Evolutionary conservation across 2,888 invertebrate species (phyloP), one percentile per base, ranked within the genome.

Genomic region (Mythimna ferrago): DNA sequence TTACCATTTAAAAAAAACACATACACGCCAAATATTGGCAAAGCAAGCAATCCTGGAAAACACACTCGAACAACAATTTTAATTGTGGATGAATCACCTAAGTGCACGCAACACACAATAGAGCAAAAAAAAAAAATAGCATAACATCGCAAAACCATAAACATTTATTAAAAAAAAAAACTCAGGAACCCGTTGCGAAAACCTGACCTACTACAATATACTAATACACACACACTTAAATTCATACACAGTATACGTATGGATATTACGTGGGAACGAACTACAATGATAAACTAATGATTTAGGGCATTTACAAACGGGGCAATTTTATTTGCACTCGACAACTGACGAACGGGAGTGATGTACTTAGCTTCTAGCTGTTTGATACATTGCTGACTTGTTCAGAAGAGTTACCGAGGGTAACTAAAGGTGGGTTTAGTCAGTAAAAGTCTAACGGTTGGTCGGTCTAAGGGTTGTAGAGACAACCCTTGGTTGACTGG

Each of bases 191-290:
- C 78, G 86, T 88, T 87, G 87, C 89, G 76, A 81, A 90, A 88
- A 89, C 90, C 91, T 92, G 91, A 92, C 92, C 92, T 92, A 90
- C 74, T 80, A 84, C 86, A 91, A 88, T 85, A 82, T 78, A 81
- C 73, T 61, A 60, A 75, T 71, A 82, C n/a, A n/a, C 73, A 85
- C 71, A 76, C 80, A 66, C 64, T 71, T 80, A 54, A 66, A 72
- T 69, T 70, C 76, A 69, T 77, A 76, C 80, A 73, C 9, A 21
- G 35, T 74, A 58, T 71, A 75, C 61, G 68, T 69, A 65, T 76
- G 10, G 57, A 19, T 70, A 75, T 85, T 82, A 88, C 87, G 89
- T 87, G 84, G 76, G 87, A 86, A 87, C 78, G 35, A 16, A 67
- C 51, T 54, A 65, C 71, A 56, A 57, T 57, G 74, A 56, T 78